Evolutionary conservation across 2,888 invertebrate genomes (phyloP), one percentile per base, ranked within the genome.

Genomic region (Junonia oenone): DNA sequence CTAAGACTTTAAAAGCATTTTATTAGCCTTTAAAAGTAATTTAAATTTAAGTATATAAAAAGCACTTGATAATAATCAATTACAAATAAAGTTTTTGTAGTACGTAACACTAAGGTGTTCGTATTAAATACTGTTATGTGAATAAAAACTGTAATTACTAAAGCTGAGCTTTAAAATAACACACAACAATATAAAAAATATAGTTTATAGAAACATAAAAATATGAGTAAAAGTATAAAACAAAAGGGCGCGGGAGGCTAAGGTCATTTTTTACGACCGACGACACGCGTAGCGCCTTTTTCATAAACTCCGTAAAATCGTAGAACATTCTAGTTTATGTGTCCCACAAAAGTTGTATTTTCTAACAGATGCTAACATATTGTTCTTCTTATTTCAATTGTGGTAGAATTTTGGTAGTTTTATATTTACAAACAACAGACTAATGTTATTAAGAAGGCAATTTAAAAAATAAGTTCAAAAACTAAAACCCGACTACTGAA

Each of bases 241-340:
- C 45, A 51, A 54, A 55, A 57, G 6, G 40, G 56, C 45, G 56
- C 46, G 57, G 33, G 31, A 51, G 43, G 51, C 51, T 56, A 33
- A 51, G 55, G 54, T 51, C 57, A 33, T 48, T 51, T 58, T 63
- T 63, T 61, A 63, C 59, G 35, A 51, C 59, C 45, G 45, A 38
- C 51, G 55, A 55, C 62, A 62, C 58, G 59, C 60, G 57, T 52
- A 56, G 58, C 50, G 47, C 8, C 27, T 38, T 53, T 53, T 53
- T 38, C 52, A 53, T 53, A 38, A 53, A 45, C 33, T 51, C 26
- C 45, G 35, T 51, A 60, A 58, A 58, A 37, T 53, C 59, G 51
- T 59, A 45, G 50, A 50, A 56, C 33, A 37, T 45, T 19, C 49
- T 45, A 22, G 15, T 59, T 50, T 47, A 40, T 53, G 9, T 9